Evolutionary conservation across 2,888 invertebrate genomes (phyloP), one percentile per base, ranked within the genome.

Genomic region (Phyto melanocephala): DNA sequence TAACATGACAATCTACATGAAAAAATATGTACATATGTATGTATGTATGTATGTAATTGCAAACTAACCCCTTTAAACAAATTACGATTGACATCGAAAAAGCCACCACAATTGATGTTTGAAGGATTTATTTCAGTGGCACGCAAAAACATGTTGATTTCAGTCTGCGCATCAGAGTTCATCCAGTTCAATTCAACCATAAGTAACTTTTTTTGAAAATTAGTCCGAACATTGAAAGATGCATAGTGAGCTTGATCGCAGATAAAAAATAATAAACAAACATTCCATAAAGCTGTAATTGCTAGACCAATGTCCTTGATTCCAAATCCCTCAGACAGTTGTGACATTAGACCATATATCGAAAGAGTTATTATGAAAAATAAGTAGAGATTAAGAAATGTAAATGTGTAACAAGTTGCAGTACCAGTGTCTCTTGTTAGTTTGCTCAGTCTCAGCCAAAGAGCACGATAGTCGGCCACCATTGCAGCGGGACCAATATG

Each of bases 81-180:
- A 84, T 93, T 94, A 50, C 95, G 91, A 89, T 95, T 95, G 20
- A 95, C 94, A 86, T 94, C 94, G 84, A 95, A 95, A 89, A 95
- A 95, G 35, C 95, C 95, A 10, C 94, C 95, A 20, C 95, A 92
- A 87, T 94, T 95, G 86, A 95, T 95, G 86, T 94, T 94, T 3
- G 95, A 94, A 0, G 95, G 94, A 88, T 95, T 95, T 94, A 95
- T 95, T 90, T 95, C 95, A 0, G 95, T 95, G 33, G 95, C 95
- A 54, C 95, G 92, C 68, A 95, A 89, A 87, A 95, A 95, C 95
- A 95, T 95, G 88, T 94, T 95, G 33, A 95, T 94, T 89, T 95
- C 95, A 8, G 95, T 94, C 88, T 95, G 95, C 0, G 95, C 95
- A 86, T 95, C 95, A 0, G 94, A 93, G 86, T 95, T 95, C 94